Evolutionary conservation across 2,113 vertebrate species (phyloP), one percentile per base, ranked within the genome.

Genomic region (Platycercus adscitus): DNA sequence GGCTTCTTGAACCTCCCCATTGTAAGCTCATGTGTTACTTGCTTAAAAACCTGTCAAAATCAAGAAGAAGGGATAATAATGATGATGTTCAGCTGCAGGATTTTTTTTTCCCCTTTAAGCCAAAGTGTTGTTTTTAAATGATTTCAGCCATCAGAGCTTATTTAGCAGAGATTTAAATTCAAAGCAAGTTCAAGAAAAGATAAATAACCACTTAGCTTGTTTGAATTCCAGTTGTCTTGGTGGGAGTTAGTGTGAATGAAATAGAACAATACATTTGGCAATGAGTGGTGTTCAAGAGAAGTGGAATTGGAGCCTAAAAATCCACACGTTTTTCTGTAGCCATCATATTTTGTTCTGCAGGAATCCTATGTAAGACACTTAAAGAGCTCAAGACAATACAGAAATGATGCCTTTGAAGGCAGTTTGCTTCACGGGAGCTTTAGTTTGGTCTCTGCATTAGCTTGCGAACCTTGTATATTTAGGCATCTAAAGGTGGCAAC

Each of bases 21-120:
- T 90, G 83, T 86, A 83, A 88, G n/a, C 13, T 68, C 17, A 28
- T 15, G 14, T 20, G 63, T 63, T 81, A 24, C 37, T 82, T 52
- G 31, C 69, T 77, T 78, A 55, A 94, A 92, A 94, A 35, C 26
- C 56, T 88, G 88, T 88, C 85, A 89, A 88, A 96, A 93, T 56
- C 66, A 78, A 91, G 72, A 47, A 37, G 66, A 77, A 56, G 47
- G 49, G 52, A 85, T 26, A 79, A 43, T 46, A 77, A 39, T 86
- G 76, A 56, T 93, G 76, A 73, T 83, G 82, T 83, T 88, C 53
- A 70, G 4, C 35, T 49, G 31, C 13, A 2, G 26, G 58, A 33
- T 79, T 81, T 56, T 79, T 37, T 80, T 56, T 78, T 39, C 35
- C 19, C 28, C 37, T 88, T 93, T 70, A 55, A 96, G 72, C 69